Conservation (phyloP, 2,888 invertebrate species). For the Halocaridina rubra region DNA sequence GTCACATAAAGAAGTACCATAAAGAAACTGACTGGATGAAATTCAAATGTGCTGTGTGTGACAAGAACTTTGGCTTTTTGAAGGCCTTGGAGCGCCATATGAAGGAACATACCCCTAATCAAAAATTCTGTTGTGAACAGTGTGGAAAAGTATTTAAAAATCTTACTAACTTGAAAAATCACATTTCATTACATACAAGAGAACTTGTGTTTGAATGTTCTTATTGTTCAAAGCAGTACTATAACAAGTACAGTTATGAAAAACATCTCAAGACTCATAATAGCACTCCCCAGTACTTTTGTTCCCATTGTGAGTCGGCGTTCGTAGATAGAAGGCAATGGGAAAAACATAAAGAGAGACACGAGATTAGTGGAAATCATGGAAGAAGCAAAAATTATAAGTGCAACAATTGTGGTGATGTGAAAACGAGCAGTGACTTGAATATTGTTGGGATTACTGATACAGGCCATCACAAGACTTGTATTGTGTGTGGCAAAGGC, state of each 20-base stretch:
- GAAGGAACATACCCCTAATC: constrained; percentile 55
- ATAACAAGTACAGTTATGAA: constrained; percentile 45
- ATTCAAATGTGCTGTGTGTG: constrained; percentile 52
- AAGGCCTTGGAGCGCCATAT: constrained; percentile 45
- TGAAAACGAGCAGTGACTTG: constrained; percentile 21
- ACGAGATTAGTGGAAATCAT: constrained; percentile 31
- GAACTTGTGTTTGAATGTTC: constrained; percentile 39
- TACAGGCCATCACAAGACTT: constrained; percentile 43
- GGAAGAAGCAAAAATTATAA: constrained; percentile 50
- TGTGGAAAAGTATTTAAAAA: constrained; percentile 54
- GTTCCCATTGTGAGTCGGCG: constrained; percentile 36
- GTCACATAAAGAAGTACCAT: constrained; percentile 49
- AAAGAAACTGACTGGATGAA: constrained; percentile 49
- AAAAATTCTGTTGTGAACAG: constrained; percentile 51
- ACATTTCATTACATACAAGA: constrained; percentile 45
- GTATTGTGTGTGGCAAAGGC: constrained; percentile 49
- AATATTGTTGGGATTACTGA: constrained; percentile 14
- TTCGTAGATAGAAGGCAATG: constrained; percentile 45
- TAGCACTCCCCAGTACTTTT: constrained; percentile 32
- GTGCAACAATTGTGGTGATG: constrained; percentile 47
- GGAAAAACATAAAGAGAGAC: constrained; percentile 38
- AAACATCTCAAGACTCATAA: constrained; percentile 47
- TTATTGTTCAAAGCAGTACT: constrained; percentile 46
- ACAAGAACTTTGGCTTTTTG: constrained; percentile 41
- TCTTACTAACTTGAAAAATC: constrained; percentile 42